Percentiles rank a stretch among this genome's conserved stretches.
These are phyloP conservation scores for Agriopis aurantiaria DNA, from an alignment of 2,888 invertebrate genomes.

Conservation along the genomic window DNA sequence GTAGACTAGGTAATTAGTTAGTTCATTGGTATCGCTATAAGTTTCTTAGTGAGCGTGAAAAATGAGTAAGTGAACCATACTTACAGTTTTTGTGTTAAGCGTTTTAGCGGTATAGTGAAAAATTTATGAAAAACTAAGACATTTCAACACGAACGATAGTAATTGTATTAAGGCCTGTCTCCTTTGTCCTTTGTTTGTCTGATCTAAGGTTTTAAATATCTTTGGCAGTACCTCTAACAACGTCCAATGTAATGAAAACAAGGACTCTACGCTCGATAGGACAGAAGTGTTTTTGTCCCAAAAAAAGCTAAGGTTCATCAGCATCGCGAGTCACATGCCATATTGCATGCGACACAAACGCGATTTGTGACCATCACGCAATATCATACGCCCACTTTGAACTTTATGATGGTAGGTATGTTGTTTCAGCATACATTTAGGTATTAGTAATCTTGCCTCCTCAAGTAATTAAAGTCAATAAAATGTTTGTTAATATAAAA, in stretches of 20 bases:
- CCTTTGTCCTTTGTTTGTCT: no score
- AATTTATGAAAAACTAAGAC: no score
- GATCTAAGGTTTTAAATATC: background rate
- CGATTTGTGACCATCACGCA: constrained; percentile 45
- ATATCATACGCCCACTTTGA: constrained; percentile 29
- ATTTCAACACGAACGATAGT: no score
- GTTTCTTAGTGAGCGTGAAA: no score
- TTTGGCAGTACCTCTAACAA: background rate
- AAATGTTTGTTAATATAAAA: constrained; percentile 28
- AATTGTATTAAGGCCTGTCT: no score
- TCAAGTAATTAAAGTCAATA: constrained; percentile 32
- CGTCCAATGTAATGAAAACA: constrained; percentile 33
- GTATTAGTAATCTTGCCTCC: constrained; percentile 29
- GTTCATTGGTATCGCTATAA: no score
- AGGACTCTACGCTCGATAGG: constrained; percentile 46
- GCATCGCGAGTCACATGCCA: constrained; percentile 40
- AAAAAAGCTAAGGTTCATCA: constrained; percentile 54
- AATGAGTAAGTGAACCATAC: no score
- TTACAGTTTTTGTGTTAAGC: no score
- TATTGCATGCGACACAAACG: constrained; percentile 49
- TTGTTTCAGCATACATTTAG: constrained; percentile 26
- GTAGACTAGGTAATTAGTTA: no score
- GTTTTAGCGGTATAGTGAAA: no score
- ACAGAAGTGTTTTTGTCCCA: constrained; percentile 50
- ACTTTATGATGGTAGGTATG: constrained; percentile 24